Percentiles rank a stretch among this genome's conserved stretches.
Evolutionary conservation across 2,888 invertebrate species (phyloP).

Genomic region (Erebia palarica): DNA sequence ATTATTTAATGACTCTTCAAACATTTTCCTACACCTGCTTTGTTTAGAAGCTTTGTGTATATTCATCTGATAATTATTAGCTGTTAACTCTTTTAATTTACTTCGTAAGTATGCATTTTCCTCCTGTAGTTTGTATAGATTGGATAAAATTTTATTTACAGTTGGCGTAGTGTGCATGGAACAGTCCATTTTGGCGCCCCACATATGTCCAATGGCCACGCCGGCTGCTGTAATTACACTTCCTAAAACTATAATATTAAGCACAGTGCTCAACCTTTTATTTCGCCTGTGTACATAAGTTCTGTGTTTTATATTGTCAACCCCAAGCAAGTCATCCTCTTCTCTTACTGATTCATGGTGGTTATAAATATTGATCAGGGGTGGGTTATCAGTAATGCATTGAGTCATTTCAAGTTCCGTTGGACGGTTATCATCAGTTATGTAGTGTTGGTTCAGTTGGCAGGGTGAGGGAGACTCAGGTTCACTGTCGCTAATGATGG

Average conservation of each 20-base stretch:
- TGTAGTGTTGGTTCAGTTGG: conserved; percentile 52
- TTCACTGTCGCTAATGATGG: conserved; percentile 77
- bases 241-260: conserved; percentile 74
- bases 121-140: conserved; percentile 76
- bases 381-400: conserved; percentile 50
- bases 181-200: conserved; percentile 77
- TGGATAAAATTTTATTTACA: conserved; percentile 74
- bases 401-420: conserved; percentile 47
- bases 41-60: conserved; percentile 57
- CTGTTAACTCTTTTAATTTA: conserved; percentile 68
- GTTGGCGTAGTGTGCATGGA: conserved; percentile 61
- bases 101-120: conserved; percentile 73
- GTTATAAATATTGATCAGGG: conserved; percentile 44
- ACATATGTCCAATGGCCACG: conserved; percentile 77
- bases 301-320: conserved; percentile 63
- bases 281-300: conserved; percentile 77
- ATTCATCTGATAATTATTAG: conserved; percentile 54
- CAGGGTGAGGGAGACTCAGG: conserved; percentile 59
- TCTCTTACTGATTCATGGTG: conserved; percentile 53
- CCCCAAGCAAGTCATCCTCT: conserved; percentile 63
- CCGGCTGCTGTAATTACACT: conserved; percentile 78
- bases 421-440: conserved; percentile 51
- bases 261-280: conserved; percentile 72
- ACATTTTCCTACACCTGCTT: conserved; percentile 69
- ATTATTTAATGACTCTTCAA: conserved; percentile 68